Evolutionary conservation across 2,113 vertebrate genomes (phyloP), one percentile per base, ranked within the genome.

Genomic region (Aythya baeri): DNA sequence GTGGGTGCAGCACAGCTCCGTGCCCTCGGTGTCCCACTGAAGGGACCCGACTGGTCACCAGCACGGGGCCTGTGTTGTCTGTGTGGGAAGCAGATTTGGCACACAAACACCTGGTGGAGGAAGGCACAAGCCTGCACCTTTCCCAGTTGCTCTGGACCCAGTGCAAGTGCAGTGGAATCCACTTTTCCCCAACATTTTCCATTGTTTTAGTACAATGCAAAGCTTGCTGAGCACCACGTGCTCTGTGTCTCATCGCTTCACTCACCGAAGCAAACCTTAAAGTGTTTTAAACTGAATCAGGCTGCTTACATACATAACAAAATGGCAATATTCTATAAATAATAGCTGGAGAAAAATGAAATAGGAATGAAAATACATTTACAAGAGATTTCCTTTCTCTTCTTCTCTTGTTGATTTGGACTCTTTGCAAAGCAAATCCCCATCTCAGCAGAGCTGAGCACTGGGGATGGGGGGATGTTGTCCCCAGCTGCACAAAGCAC

Each of bases 51-150:
- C 50, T 26, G 50, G 50, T 52, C 41, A 31, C 27, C 34, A 34
- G 59, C 49, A 13, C 0, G 0, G 9, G 2, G 54, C 10, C 27
- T 10, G 11, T 17, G 0, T 1, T 11, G 29, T 14, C 38, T 41
- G 6, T 0, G 0, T 18, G 32, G 59, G 38, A 44, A 49, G 13
- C 7, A 11, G 66, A 32, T 74, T 71, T 54, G 50, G 59, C 70
- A 36, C 59, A 31, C 7, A 1, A 54, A 38, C 0, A 1, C 16
- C 50, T 2, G 0, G 17, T 21, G 52, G 61, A 68, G 55, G 59
- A 43, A 68, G 57, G n/a, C 21, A 59, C 26, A 3, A 6, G 3
- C 34, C 26, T 62, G 27, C n/a, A 54, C 83, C 7, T 0, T 57
- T 74, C 22, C 22, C 61, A 46, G 54, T 13, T 46, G 63, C 49